Percentiles rank a stretch among this genome's conserved stretches.
Conservation (phyloP, 2,113 vertebrate genomes). For the Zosterops pallidus region DNA sequence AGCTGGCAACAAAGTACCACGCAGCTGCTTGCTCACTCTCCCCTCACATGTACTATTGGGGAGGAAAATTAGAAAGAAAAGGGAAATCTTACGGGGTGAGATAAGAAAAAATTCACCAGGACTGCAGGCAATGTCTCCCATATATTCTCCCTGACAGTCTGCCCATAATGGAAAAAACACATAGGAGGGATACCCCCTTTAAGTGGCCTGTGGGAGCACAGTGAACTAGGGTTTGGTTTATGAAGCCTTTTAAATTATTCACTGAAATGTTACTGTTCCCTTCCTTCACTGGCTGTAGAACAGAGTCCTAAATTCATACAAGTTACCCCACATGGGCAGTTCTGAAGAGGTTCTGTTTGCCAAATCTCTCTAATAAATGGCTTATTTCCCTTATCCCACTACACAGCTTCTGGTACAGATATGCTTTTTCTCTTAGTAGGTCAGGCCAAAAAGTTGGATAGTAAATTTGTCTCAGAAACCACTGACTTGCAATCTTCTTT, state of each 20-base stretch:
- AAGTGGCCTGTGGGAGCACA: neutral
- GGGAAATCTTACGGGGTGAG: neutral
- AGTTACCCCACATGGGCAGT: neutral
- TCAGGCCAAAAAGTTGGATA: neutral
- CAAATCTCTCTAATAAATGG: neutral
- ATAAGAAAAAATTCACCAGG: neutral
- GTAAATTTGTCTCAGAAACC: neutral
- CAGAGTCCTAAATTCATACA: neutral
- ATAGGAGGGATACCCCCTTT: accelerated
- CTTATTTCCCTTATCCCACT: neutral
- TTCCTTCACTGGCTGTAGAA: neutral
- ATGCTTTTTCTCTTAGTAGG: neutral
- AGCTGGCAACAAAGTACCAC: neutral
- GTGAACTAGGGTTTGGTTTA: neutral
- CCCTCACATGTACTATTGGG: too few relatives aligned
- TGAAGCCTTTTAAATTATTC: neutral
- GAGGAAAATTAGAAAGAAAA: neutral
- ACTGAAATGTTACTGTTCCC: neutral
- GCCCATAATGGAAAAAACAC: neutral
- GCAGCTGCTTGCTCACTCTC: neutral
- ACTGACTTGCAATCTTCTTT: neutral
- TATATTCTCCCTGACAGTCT: neutral
- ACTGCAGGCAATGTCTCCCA: neutral
- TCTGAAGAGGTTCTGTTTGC: neutral
- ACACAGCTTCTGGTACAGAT: neutral